Evolutionary conservation across 2,797 vertebrate species (phyloP), one percentile per base, ranked within the genome.

Genomic region (Muraenolepis orangiensis): DNA sequence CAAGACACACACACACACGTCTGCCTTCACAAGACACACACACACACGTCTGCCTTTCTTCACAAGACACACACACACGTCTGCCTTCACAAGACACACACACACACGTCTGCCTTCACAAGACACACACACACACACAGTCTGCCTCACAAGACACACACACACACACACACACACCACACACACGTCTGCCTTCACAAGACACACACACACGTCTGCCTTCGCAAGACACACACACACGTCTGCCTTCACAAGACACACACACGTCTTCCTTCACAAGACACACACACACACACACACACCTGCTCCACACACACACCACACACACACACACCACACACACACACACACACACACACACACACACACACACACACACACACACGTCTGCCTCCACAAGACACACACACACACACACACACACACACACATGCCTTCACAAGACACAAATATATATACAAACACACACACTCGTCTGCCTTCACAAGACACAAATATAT

Each of bases 181-280:
- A 23, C 61, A 74, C 38, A 42, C n/a, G 23, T n/a, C 46, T 10
- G 29, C 23, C 26, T 13, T 13, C 26, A n/a, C n/a, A n/a, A n/a
- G n/a, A n/a, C n/a, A 72, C 51, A 66, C 20, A 23, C 42, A 74
- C 38, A 57, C 26, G 23, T n/a, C 46, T 10, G 29, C 23, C 26
- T 13, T 13, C 26, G n/a, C n/a, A n/a, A n/a, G 51, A n/a, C 69
- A 51, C 76, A 46, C 26, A 77, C 28, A 76, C 38, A 3, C 4
- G 67, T 14, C n/a, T 66, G n/a, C n/a, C n/a, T n/a, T n/a, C 38
- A 28, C 16, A 29, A 28, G 38, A 31, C 51, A 70, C 36, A 34
- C 69, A 69, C 69, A 70, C 67, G 32, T 34, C 32, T 46, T 13
- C 20, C 51, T 11, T 57, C 51, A 23, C 51, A 57, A 57, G 46